Conservation (phyloP, 2,113 vertebrate species). For the Trematocara stigmaticum region DNA sequence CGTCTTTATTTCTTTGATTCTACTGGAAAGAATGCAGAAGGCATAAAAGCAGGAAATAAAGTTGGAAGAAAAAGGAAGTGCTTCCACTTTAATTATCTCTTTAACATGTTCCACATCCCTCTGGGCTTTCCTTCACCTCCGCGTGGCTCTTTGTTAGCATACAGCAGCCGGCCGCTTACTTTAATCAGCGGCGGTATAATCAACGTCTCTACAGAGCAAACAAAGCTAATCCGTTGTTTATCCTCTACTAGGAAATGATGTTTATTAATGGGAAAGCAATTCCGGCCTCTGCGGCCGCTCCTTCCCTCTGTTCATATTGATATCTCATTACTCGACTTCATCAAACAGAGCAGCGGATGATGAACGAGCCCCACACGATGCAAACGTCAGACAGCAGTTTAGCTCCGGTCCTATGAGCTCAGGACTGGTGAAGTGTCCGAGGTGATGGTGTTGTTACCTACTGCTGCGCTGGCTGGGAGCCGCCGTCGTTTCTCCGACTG, state of each 20-base stretch:
- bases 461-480: not conserved
- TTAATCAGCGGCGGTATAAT: conserved; percentile 14
- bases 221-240: conserved; percentile 27
- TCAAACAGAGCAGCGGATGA: not conserved
- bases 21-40: not conserved
- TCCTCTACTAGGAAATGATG: not conserved
- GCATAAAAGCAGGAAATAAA: not conserved
- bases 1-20: not conserved
- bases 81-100: not conserved
- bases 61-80: not conserved
- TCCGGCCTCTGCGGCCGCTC: not conserved
- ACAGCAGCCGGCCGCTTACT: not conserved
- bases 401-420: not conserved
- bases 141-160: not conserved
- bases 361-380: not conserved
- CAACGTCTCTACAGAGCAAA: not conserved
- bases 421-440: not conserved
- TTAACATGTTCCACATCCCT: not conserved
- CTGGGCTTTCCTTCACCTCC: not conserved
- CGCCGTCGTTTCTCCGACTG: not conserved
- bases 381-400: not conserved
- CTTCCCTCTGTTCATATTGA: not conserved
- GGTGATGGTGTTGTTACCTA: not conserved
- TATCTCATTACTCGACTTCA: conserved; percentile 8
- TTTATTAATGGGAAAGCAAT: not conserved